Conservation (phyloP, 2,113 vertebrate species). For the Melanerpes formicivorus region DNA sequence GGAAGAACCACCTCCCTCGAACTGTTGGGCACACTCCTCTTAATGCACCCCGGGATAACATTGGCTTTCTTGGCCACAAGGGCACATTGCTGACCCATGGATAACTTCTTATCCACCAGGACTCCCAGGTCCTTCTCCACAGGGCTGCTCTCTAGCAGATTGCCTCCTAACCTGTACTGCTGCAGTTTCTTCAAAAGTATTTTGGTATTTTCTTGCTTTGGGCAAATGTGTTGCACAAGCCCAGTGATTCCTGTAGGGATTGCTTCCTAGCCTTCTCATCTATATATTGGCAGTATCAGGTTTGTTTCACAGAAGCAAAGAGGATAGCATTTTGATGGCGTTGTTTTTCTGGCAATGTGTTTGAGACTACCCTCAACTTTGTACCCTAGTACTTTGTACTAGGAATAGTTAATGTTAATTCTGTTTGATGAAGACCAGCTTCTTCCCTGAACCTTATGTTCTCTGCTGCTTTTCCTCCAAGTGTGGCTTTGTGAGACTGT, state of each 20-base stretch:
- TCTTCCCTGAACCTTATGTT: neutral
- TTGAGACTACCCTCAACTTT: neutral
- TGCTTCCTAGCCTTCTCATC: neutral
- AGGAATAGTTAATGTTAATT: neutral
- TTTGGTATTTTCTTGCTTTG: neutral
- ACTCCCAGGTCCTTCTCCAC: too few relatives aligned
- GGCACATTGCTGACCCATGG: too few relatives aligned
- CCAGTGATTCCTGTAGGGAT: neutral
- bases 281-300: neutral
- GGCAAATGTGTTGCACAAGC: neutral
- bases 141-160: too few relatives aligned
- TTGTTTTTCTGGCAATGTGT: neutral
- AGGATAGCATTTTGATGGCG: neutral
- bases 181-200: neutral
- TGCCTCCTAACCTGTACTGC: too few relatives aligned
- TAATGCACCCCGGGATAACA: too few relatives aligned
- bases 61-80: too few relatives aligned
- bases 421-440: neutral
- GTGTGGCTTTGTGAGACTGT: neutral
- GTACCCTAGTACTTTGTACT: neutral
- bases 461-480: neutral
- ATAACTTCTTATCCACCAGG: too few relatives aligned
- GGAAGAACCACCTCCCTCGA: too few relatives aligned
- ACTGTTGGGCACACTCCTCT: too few relatives aligned
- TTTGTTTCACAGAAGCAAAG: neutral